A percentile compares a stretch with the other conserved stretches of the same genome.
phyloP scores from a whole-genome alignment of 1,140 invertebrate genomes.

The fruit fly (Drosophila melanogaster) region DNA sequence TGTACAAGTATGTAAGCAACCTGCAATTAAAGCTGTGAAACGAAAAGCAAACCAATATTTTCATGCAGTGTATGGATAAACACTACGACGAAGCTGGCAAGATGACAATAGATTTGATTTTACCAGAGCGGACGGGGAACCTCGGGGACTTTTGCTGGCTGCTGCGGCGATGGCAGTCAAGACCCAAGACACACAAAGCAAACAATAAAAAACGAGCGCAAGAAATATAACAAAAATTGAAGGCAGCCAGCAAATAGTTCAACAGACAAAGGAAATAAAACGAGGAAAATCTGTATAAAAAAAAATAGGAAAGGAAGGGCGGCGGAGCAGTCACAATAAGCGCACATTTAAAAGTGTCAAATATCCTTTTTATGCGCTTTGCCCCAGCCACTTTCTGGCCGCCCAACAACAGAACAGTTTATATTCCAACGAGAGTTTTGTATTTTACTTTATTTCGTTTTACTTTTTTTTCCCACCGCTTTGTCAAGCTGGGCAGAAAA shows the following conservation, averaged over 20 bases:
- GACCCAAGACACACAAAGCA: conserved; percentile 79
- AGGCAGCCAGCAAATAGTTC: conserved; percentile 75
- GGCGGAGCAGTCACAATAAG: conserved; percentile 70
- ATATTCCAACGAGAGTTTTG: conserved; percentile 54
- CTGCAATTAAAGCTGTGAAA: neutral
- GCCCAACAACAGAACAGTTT: conserved; percentile 74
- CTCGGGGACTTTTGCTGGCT: conserved; percentile 41
- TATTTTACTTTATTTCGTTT: too few relatives aligned
- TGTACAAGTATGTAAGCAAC: too few relatives aligned
- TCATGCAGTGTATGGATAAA: conserved; percentile 2
- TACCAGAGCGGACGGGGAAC: conserved; percentile 45
- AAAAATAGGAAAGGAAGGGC: conserved; percentile 3
- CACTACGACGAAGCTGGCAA: conserved; percentile 63
- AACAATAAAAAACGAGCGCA: conserved; percentile 66
- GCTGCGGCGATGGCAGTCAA: conserved; percentile 51
- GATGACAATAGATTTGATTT: conserved; percentile 83
- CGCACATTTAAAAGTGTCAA: conserved; percentile 83
- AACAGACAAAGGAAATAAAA: conserved; percentile 68
- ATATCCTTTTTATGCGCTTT: conserved; percentile 82
- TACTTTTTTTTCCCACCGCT: conserved; percentile 31
- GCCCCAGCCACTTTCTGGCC: conserved; percentile 44
- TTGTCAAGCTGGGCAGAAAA: conserved; percentile 77
- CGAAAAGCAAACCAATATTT: neutral
- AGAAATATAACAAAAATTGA: conserved; percentile 82
- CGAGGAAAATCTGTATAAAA: conserved; percentile 19